These are phyloP conservation scores for Asarcornis scutulata DNA, from an alignment of 2,113 vertebrate genomes.

Conservation along the genomic window DNA sequence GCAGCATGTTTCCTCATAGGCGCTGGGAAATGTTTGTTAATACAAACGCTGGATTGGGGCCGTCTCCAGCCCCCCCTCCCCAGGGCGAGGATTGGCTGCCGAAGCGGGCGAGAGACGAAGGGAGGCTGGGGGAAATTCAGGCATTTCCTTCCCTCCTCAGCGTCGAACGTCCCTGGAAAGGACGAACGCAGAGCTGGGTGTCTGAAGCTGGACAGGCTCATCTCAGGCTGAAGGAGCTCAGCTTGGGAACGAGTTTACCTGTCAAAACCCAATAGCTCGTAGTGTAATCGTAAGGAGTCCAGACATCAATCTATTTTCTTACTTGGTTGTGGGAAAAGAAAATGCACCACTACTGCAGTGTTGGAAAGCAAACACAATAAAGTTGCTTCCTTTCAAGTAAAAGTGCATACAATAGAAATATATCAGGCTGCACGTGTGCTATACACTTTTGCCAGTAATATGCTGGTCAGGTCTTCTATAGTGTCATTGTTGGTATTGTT, in stretches of 20 bases:
- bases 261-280: background rate
- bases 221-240: background rate
- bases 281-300: background rate
- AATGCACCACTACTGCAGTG: background rate
- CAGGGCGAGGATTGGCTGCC: background rate
- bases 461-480: background rate
- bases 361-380: background rate
- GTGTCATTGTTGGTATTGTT: rapidly evolving
- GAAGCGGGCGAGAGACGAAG: background rate
- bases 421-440: background rate
- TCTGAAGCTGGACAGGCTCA: rapidly evolving
- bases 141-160: background rate
- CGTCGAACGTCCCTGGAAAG: background rate
- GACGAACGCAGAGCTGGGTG: rapidly evolving
- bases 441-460: background rate
- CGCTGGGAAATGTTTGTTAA: conserved; percentile 1
- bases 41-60: background rate
- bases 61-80: background rate
- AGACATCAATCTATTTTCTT: background rate
- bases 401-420: background rate
- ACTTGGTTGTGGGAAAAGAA: background rate
- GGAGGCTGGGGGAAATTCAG: background rate
- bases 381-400: background rate
- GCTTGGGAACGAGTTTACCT: rapidly evolving
- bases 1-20: background rate